Evolutionary conservation across 2,888 invertebrate genomes (phyloP), one percentile per base, ranked within the genome.

Genomic region (Coelinius sp.): DNA sequence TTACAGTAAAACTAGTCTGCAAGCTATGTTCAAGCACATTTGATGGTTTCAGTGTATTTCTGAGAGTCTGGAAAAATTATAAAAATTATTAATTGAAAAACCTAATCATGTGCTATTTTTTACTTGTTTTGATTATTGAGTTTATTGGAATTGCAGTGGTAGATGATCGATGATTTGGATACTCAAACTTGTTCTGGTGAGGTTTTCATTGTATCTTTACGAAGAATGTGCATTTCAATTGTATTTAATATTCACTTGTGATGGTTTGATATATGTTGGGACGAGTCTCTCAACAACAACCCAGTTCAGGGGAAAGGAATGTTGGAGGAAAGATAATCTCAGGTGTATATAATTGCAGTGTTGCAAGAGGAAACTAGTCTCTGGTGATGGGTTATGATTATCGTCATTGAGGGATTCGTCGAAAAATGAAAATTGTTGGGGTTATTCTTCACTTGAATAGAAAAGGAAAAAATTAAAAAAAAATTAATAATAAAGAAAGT

Each of bases 91-190:
- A 1, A 41, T 27, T 46, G 8, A 46, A 14, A 20, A 44, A 27
- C 35, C 17, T n/a, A 59, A 63, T 63, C 63, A 63, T 63, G 53
- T 44, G 49, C 53, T 53, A 53, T 25, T 27, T 68, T 44, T 22
- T 14, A 5, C 17, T 27, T 41, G 12, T 59, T 68, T 44, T 25
- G 38, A 35, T 44, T 25, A 14, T 44, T 62, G 22, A 73, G 35
- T 14, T 59, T n/a, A n/a, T n/a, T 56, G 70, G 66, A 27, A 70
- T 27, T 64, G 59, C 71, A 76, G 69, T 52, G 74, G 70, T 71
- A 72, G 69, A 81, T 82, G 69, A 81, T 82, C 83, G 75, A 86
- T 87, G 87, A 87, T 87, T 84, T 87, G 87, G 86, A 85, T 86
- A 85, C 86, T 85, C 38, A 84, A 83, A 67, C 79, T 84, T 20